Evolutionary conservation across 2,113 vertebrate species (phyloP), one percentile per base, ranked within the genome.

Genomic region (Chinchilla lanigera): DNA sequence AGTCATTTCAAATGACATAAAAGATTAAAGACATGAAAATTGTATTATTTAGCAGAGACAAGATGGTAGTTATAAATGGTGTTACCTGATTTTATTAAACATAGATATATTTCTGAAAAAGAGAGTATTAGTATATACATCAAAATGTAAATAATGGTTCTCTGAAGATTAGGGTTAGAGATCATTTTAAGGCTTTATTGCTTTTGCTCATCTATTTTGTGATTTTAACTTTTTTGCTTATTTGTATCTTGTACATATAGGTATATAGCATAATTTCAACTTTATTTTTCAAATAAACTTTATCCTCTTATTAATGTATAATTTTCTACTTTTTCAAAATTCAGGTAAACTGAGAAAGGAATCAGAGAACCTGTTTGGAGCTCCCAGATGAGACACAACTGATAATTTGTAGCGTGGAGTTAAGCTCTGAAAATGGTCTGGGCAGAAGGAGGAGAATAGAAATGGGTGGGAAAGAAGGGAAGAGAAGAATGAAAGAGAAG

Each of bases 1-100:
- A 77, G 50, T 97, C 89, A 85, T 93, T 96, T 97, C 67, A 89
- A 93, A 90, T 85, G 47, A 84, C 58, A 10, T 95, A 50, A 92
- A 93, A 92, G 61, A 96, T 90, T 85, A 82, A 71, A 61, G 71
- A 87, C 19, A 69, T 47, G 58, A 47, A 90, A 86, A 90, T 88
- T 90, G 38, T 54, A 83, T 96, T 94, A 93, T 67, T 93, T 93
- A 95, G 65, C 35, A 96, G 67, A 82, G 35, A 71, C 80, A 95
- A 90, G 94, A 94, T 81, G 38, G 60, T 30, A 67, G 24, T 81
- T 86, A 73, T 67, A 93, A 82, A 83, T 52, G 69, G 2, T 28
- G 58, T 80, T 85, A 30, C 82, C 7, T 19, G 3, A 82, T 91
- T 90, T 97, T 87, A 50, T 86, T 87, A 67, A 94, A 96, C 14